Percentiles rank a stretch among this genome's conserved stretches.
These are phyloP conservation scores for cat (Felis catus) DNA, from an alignment of 2,113 vertebrate species.

Conservation along the genomic window DNA sequence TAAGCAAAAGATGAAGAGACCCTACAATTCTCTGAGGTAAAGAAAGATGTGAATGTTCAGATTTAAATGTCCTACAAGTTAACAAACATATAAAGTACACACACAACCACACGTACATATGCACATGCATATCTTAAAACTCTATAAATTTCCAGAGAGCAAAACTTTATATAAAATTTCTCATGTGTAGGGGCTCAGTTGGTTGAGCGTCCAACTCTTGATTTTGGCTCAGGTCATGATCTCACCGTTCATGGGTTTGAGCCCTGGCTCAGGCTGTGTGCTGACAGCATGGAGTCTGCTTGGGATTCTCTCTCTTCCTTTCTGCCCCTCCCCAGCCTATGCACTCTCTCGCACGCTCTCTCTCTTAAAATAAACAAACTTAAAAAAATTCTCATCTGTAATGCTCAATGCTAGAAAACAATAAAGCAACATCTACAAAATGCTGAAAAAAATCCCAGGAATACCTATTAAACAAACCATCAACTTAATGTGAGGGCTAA, in stretches of 20 bases:
- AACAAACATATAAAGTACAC: background rate
- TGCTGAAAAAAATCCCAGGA: background rate
- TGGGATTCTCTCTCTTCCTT: too few species aligned
- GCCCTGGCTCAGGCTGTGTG: too few species aligned
- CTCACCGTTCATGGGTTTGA: too few species aligned
- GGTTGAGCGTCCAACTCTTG: too few species aligned
- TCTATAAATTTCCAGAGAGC: background rate
- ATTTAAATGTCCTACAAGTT: background rate
- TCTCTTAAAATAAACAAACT: too few species aligned
- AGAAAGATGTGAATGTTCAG: background rate
- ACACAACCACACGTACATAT: background rate
- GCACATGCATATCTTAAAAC: background rate
- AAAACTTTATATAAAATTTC: background rate
- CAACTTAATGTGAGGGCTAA: background rate
- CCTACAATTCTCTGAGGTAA: background rate
- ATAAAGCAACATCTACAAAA: background rate
- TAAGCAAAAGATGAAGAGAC: background rate
- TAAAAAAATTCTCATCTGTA: background rate
- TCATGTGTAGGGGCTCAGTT: background rate
- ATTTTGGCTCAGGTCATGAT: too few species aligned
- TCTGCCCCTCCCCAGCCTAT: too few species aligned
- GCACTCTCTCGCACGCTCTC: too few species aligned
- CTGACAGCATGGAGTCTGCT: too few species aligned
- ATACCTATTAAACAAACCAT: background rate
- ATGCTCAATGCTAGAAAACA: background rate